These are phyloP conservation scores for Decapterus maruadsi DNA, from an alignment of 2,797 vertebrate genomes.

Conservation along the genomic window DNA sequence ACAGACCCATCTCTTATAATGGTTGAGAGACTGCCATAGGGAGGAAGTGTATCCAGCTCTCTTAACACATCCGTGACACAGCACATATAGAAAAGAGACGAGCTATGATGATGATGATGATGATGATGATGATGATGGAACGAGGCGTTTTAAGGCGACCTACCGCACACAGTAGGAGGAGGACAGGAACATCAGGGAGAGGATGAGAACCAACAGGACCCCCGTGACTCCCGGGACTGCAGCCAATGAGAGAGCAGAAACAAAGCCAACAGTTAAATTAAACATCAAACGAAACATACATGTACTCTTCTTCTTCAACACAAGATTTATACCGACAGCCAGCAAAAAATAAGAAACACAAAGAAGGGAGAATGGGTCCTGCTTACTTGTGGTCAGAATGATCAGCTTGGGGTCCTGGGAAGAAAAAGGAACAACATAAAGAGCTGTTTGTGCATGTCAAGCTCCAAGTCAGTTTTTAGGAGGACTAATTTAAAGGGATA, in stretches of 20 bases:
- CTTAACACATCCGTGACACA: neutral
- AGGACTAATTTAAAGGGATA: neutral
- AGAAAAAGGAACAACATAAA: constrained; percentile 38
- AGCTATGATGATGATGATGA: neutral
- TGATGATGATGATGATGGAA: neutral
- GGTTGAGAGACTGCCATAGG: too few species aligned
- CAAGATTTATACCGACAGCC: neutral
- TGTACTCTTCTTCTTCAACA: neutral
- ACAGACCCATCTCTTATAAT: too few species aligned
- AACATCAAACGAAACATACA: neutral
- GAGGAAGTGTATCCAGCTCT: neutral
- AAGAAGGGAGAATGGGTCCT: neutral
- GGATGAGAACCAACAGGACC: constrained; percentile 92
- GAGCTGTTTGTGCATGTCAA: neutral
- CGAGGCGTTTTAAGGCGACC: constrained; percentile 33
- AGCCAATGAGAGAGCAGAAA: constrained; percentile 34
- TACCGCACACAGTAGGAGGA: constrained; percentile 95
- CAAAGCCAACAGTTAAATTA: neutral
- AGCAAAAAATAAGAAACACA: neutral
- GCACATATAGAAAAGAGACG: neutral
- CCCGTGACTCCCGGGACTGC: constrained; percentile 96
- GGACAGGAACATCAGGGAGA: constrained; percentile 97
- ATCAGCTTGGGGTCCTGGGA: constrained; percentile 92
- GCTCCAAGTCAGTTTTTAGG: neutral
- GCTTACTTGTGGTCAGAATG: constrained; percentile 94